Conservation (phyloP, 2,113 vertebrate genomes). For the Melanerpes formicivorus region DNA sequence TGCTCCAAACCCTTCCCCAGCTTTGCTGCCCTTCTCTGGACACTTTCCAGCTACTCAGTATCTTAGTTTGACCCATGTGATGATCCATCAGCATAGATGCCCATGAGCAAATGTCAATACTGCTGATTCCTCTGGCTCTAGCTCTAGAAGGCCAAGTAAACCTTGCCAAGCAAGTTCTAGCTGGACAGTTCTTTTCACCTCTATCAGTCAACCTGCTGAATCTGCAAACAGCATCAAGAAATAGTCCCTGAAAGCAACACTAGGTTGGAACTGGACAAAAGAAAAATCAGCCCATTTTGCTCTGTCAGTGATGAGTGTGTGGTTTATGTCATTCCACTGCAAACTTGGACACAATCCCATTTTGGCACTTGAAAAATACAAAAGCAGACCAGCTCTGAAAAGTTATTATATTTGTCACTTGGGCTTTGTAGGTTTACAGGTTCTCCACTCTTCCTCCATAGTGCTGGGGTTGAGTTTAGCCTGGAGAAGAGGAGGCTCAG, state of each 20-base stretch:
- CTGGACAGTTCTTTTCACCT: constrained; percentile 7
- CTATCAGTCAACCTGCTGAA: constrained; percentile 29
- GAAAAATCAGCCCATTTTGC: neutral
- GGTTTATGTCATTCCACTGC: neutral
- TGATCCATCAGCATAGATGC: neutral
- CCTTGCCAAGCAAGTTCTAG: neutral
- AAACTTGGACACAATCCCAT: neutral
- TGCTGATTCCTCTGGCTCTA: neutral
- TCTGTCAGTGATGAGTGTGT: neutral
- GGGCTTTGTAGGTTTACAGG: neutral
- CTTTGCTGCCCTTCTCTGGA: too few relatives aligned
- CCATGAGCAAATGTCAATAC: neutral
- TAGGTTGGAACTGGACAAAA: neutral
- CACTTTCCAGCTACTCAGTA: too few relatives aligned
- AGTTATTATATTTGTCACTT: neutral
- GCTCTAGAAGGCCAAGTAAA: neutral
- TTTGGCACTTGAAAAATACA: neutral
- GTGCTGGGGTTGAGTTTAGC: neutral
- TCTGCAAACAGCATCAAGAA: constrained; percentile 43
- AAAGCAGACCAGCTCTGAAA: neutral
- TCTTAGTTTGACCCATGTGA: neutral
- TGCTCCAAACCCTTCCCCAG: too few relatives aligned
- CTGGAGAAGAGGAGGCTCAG: too few relatives aligned
- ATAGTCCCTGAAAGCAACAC: neutral
- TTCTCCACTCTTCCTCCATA: neutral